These are phyloP conservation scores for Oeneis ivallda DNA, from an alignment of 2,888 invertebrate species.

Conservation along the genomic window DNA sequence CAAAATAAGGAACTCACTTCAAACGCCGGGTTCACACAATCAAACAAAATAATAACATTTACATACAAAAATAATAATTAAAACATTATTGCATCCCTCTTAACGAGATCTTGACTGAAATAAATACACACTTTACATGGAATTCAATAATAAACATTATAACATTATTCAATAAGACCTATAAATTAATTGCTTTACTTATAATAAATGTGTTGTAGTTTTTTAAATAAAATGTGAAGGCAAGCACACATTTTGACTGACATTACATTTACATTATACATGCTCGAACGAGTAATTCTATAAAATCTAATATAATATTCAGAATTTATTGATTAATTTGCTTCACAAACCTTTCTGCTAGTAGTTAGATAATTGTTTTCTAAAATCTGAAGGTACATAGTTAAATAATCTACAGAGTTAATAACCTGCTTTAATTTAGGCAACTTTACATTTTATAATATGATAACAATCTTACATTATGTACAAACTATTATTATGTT, in stretches of 20 bases:
- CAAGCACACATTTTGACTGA: not conserved
- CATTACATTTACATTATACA: not conserved
- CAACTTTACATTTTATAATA: too few species aligned
- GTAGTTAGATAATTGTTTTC: not conserved
- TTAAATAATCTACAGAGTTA: too few species aligned
- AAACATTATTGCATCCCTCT: slow-evolving; percentile 4
- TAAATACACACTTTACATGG: not conserved
- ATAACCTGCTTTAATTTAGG: too few species aligned
- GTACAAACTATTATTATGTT: too few species aligned
- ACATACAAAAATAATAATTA: slow-evolving; percentile 15
- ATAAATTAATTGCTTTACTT: not conserved
- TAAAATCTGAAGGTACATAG: not conserved
- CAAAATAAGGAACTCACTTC: slow-evolving; percentile 49
- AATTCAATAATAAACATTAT: not conserved
- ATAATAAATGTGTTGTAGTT: not conserved
- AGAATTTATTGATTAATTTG: not conserved
- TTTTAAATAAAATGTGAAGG: not conserved
- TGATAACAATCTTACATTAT: too few species aligned
- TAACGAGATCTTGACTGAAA: not conserved
- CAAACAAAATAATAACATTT: slow-evolving; percentile 31
- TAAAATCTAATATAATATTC: slow-evolving; percentile 2
- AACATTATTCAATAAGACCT: not conserved
- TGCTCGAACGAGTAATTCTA: not conserved
- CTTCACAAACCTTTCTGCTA: slow-evolving; percentile 1
- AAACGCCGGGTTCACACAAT: slow-evolving; percentile 29